Percentiles rank a stretch among this genome's conserved stretches.
These are phyloP conservation scores for Theonella swinhoei DNA, from an alignment of 37 sponge, comb jelly and placozoan species.

Conservation along the genomic window DNA sequence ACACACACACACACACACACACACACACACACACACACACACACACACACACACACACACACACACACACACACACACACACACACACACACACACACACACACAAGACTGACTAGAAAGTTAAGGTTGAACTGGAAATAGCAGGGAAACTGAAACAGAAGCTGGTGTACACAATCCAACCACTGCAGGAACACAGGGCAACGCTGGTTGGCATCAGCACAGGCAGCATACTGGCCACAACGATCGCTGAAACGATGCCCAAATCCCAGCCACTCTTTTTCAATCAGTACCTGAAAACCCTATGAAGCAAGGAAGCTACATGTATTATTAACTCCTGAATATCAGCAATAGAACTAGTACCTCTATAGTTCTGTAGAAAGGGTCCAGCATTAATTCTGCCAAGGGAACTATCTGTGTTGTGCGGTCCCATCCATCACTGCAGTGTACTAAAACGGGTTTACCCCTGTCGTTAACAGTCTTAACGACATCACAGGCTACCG, in stretches of 20 bases:
- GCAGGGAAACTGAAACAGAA: constrained; percentile 87
- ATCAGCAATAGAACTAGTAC: too few relatives aligned
- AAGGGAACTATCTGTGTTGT: constrained; percentile 87
- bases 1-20: constrained; percentile 3
- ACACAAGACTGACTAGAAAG: constrained; percentile 65
- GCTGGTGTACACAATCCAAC: constrained; percentile 91
- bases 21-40: background rate
- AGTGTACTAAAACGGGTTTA: constrained; percentile 91
- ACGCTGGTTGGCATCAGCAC: constrained; percentile 45
- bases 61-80: constrained; percentile 3
- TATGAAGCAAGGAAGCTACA: constrained; percentile 28
- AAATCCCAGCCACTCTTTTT: constrained; percentile 91
- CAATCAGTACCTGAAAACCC: constrained; percentile 84
- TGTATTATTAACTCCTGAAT: too few relatives aligned
- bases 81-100: constrained; percentile 7
- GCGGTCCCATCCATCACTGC: constrained; percentile 97
- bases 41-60: constrained; percentile 6
- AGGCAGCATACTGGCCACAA: constrained; percentile 43
- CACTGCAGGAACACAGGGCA: constrained; percentile 94
- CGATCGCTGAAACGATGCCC: constrained; percentile 92
- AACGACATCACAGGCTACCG: constrained; percentile 79
- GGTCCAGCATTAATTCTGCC: constrained; percentile 87
- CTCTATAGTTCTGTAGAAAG: constrained; percentile 90
- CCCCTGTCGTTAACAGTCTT: constrained; percentile 31
- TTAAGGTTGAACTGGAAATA: constrained; percentile 84